These are phyloP conservation scores for Myanophis thanlyinensis DNA, from an alignment of 2,113 vertebrate species.

Conservation along the genomic window DNA sequence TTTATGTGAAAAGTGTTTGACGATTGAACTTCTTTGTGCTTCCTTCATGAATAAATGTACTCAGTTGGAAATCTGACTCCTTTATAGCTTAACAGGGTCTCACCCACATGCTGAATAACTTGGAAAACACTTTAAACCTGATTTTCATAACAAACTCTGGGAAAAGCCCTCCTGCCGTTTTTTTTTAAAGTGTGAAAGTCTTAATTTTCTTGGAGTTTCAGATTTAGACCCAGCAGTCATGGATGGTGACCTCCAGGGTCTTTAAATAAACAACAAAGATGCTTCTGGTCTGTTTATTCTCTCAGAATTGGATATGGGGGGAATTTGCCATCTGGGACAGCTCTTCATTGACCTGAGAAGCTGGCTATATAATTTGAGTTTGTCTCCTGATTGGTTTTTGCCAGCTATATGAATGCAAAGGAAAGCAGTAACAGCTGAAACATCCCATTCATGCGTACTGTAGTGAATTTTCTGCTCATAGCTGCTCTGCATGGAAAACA, in stretches of 20 bases:
- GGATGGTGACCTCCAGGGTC: neutral
- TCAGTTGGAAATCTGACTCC: neutral
- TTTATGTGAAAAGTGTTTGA: neutral
- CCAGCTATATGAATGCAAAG: neutral
- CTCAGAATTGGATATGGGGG: neutral
- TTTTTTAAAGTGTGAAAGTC: neutral
- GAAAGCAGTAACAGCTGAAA: neutral
- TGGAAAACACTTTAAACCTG: neutral
- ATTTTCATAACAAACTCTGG: neutral
- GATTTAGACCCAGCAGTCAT: neutral
- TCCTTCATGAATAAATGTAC: neutral
- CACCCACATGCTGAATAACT: neutral
- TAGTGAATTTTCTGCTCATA: neutral
- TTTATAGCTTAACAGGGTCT: neutral
- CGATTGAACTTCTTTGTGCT: neutral
- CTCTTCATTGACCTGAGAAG: neutral
- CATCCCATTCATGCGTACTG: neutral
- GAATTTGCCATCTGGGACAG: neutral
- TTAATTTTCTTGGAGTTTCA: neutral
- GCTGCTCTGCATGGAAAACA: slow-evolving; percentile 27
- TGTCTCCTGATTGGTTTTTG: neutral
- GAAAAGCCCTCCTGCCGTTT: neutral
- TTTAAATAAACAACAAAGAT: neutral
- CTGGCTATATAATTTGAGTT: neutral
- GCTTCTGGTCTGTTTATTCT: neutral